Percentiles rank a stretch among this genome's conserved stretches.
Conservation (phyloP, 1,140 invertebrate genomes). For the Drosophila mauritiana region DNA sequence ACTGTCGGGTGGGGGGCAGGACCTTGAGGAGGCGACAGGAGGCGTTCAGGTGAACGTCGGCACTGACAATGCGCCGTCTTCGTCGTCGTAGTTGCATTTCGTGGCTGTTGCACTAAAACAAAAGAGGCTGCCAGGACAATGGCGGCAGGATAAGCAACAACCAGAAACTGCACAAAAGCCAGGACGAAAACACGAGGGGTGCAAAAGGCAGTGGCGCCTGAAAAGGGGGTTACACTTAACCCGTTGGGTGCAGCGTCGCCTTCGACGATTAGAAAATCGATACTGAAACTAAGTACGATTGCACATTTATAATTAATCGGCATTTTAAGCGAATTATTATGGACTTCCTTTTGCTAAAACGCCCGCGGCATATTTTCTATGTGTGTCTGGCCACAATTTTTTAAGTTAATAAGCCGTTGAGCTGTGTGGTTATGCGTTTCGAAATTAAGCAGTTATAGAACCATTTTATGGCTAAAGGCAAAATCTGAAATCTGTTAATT, state of each 20-base stretch:
- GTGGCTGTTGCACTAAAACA: constrained; percentile 62
- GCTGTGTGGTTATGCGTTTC: too few species aligned
- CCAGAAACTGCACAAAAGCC: constrained; percentile 13
- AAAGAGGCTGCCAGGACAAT: constrained; percentile 51
- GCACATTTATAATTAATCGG: not conserved
- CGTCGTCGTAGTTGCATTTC: constrained; percentile 51
- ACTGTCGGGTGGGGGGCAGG: not conserved
- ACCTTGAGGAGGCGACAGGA: constrained; percentile 18
- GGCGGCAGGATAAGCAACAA: constrained; percentile 47
- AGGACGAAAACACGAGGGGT: constrained; percentile 2
- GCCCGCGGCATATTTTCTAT: too few species aligned
- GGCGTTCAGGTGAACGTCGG: constrained; percentile 54
- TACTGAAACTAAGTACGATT: not conserved
- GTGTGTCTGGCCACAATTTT: too few species aligned
- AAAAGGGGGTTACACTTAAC: constrained; percentile 16
- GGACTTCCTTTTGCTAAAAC: not conserved
- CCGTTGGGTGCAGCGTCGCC: not conserved
- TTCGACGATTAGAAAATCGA: not conserved
- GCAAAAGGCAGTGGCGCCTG: constrained; percentile 1
- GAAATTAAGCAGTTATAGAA: too few species aligned
- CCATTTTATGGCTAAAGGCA: too few species aligned
- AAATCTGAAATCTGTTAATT: too few species aligned
- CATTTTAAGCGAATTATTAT: not conserved
- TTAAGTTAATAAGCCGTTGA: too few species aligned
- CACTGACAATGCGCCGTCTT: constrained; percentile 49